Evolutionary conservation across 2,888 invertebrate genomes (phyloP).

Genomic region (Drosophila affinis): DNA sequence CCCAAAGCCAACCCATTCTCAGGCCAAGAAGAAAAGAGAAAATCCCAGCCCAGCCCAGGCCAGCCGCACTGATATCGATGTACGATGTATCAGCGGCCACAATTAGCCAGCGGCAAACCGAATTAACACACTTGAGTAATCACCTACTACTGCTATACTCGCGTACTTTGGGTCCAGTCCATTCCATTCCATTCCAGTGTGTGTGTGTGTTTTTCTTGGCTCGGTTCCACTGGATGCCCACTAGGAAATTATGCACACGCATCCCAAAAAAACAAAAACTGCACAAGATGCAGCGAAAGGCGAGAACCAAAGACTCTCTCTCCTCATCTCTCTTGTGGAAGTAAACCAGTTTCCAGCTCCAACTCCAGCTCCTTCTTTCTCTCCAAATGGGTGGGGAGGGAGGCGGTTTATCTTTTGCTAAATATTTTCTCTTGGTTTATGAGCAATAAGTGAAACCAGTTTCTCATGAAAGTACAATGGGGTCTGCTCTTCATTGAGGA

Average conservation of each 20-base stretch:
- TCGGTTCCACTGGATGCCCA: slow-evolving; percentile 55
- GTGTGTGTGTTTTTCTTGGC: slow-evolving; percentile 12
- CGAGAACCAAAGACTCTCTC: slow-evolving; percentile 22
- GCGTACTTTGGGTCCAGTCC: slow-evolving; percentile 12
- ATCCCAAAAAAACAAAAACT: slow-evolving; percentile 27
- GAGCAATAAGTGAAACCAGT: slow-evolving; percentile 63
- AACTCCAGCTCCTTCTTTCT: slow-evolving; percentile 4
- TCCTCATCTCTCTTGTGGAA: not conserved
- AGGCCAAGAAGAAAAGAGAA: slow-evolving; percentile 24
- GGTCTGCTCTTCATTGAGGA: slow-evolving; percentile 17
- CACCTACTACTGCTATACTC: slow-evolving; percentile 4
- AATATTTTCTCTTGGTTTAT: slow-evolving; percentile 62
- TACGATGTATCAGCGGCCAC: slow-evolving; percentile 10
- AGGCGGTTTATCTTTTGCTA: slow-evolving; percentile 26
- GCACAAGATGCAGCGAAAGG: slow-evolving; percentile 42
- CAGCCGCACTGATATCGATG: slow-evolving; percentile 4
- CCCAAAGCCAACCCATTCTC: not conserved
- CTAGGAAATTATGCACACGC: slow-evolving; percentile 69
- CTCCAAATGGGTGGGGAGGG: not conserved
- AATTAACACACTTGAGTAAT: slow-evolving; percentile 38
- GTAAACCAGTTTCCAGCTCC: too few relatives aligned
- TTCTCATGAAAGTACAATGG: slow-evolving; percentile 33
- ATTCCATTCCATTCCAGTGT: too few relatives aligned
- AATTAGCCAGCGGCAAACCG: slow-evolving; percentile 31
- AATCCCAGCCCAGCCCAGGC: slow-evolving; percentile 36